A percentile compares a stretch with the other conserved stretches of the same genome.
Conservation (phyloP, 2,113 vertebrate genomes). For the Austrofundulus limnaeus region DNA sequence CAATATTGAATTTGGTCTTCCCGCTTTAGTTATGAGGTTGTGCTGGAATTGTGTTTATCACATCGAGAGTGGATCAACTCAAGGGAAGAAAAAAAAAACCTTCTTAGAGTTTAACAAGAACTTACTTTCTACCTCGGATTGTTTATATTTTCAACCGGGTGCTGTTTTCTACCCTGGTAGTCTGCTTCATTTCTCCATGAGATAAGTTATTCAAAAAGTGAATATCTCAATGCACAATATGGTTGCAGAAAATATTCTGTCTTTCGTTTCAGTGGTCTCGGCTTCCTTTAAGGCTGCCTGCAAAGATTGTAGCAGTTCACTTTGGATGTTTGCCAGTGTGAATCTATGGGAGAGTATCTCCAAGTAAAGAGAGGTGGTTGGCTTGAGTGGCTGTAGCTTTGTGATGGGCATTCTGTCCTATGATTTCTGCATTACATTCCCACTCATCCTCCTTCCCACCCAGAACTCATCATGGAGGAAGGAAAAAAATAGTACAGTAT, state of each 20-base stretch:
- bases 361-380: slow-evolving; percentile 59
- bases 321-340: slow-evolving; percentile 68
- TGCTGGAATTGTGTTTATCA: slow-evolving; percentile 43
- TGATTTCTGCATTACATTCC: slow-evolving; percentile 60
- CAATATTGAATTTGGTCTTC: slow-evolving; percentile 41
- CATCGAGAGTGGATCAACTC: slow-evolving; percentile 38
- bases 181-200: slow-evolving; percentile 65
- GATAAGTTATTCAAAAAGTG: slow-evolving; percentile 72
- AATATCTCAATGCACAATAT: slow-evolving; percentile 74
- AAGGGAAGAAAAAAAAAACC: slow-evolving; percentile 23
- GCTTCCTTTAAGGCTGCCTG: slow-evolving; percentile 67
- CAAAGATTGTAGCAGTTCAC: slow-evolving; percentile 64
- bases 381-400: slow-evolving; percentile 65
- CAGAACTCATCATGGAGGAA: slow-evolving; percentile 44
- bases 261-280: slow-evolving; percentile 67
- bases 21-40: slow-evolving; percentile 32
- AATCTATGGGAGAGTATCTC: slow-evolving; percentile 65
- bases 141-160: slow-evolving; percentile 63
- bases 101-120: slow-evolving; percentile 46
- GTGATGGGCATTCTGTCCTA: slow-evolving; percentile 34
- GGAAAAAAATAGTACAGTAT: slow-evolving; percentile 14
- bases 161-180: slow-evolving; percentile 53
- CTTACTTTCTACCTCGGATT: slow-evolving; percentile 61
- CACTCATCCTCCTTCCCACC: slow-evolving; percentile 39
- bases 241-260: slow-evolving; percentile 64